phyloP scores from a whole-genome alignment of 2,888 invertebrate species.

The Physocephala rufipes region DNA sequence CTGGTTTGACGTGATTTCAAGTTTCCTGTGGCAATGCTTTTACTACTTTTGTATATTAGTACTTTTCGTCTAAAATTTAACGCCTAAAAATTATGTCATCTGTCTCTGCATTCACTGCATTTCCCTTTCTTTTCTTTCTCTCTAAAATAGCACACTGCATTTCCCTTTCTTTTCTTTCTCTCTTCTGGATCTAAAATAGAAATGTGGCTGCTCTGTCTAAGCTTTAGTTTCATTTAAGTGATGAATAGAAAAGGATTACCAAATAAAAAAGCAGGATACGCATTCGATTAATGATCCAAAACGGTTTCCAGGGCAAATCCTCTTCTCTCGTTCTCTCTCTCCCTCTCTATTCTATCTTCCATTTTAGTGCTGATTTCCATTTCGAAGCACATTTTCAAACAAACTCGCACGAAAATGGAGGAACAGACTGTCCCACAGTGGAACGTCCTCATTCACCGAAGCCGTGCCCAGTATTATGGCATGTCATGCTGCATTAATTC shows the following conservation, averaged over 20 bases:
- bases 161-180: neutral
- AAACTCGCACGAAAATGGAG: neutral
- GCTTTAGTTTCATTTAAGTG: conserved; percentile 17
- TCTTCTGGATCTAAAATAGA: neutral
- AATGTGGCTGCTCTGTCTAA: conserved; percentile 12
- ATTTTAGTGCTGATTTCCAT: neutral
- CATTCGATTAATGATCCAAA: conserved; percentile 22
- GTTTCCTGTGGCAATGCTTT: no score
- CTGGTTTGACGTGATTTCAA: no score
- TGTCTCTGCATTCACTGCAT: neutral
- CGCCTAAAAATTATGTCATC: neutral
- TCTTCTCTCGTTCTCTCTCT: neutral
- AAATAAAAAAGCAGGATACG: conserved; percentile 8
- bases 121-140: neutral
- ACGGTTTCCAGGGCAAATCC: neutral
- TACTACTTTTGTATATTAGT: no score
- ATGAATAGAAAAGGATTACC: conserved; percentile 19
- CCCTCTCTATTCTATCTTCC: no score
- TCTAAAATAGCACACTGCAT: neutral
- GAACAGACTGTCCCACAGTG: neutral
- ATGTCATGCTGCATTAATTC: neutral
- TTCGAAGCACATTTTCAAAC: neutral
- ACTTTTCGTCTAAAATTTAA: no score
- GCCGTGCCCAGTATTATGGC: neutral
- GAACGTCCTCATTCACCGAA: neutral